Conservation (phyloP, 2,888 invertebrate species). For the Dicyrtoma fusca region DNA sequence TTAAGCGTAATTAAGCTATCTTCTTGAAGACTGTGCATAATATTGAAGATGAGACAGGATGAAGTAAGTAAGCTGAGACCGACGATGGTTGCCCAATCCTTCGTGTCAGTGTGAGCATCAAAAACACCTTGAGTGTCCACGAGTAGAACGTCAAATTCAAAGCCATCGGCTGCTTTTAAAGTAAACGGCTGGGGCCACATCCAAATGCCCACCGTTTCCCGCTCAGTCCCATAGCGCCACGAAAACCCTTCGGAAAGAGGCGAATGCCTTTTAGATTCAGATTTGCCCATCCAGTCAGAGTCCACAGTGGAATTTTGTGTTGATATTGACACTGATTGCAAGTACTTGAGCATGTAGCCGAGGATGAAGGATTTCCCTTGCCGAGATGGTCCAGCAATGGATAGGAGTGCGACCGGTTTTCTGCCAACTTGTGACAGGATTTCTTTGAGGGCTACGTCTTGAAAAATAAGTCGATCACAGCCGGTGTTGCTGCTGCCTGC, state of each 20-base stretch:
- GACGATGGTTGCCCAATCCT: slow-evolving; percentile 42
- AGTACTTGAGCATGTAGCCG: slow-evolving; percentile 52
- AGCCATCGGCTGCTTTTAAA: slow-evolving; percentile 57
- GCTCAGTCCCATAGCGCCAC: slow-evolving; percentile 58
- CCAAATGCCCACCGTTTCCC: slow-evolving; percentile 59
- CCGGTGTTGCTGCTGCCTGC: too few relatives aligned
- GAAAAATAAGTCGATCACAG: neutral
- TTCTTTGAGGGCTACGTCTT: neutral
- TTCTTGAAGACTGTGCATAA: slow-evolving; percentile 39
- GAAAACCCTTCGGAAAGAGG: slow-evolving; percentile 57
- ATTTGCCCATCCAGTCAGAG: slow-evolving; percentile 42
- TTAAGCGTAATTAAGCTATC: slow-evolving; percentile 41
- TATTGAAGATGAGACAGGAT: slow-evolving; percentile 46
- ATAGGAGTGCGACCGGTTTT: slow-evolving; percentile 41
- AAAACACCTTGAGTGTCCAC: slow-evolving; percentile 53
- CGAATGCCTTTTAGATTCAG: slow-evolving; percentile 17
- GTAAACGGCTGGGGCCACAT: slow-evolving; percentile 60
- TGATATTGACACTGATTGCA: slow-evolving; percentile 40
- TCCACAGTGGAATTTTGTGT: neutral
- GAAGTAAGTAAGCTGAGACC: slow-evolving; percentile 44
- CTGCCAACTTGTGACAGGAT: slow-evolving; percentile 29
- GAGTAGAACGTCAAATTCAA: slow-evolving; percentile 42
- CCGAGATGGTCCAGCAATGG: slow-evolving; percentile 56
- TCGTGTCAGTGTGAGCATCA: slow-evolving; percentile 41
- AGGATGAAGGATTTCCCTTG: slow-evolving; percentile 57